Conservation (phyloP, 2,888 invertebrate genomes). For the Biston stratarius region DNA sequence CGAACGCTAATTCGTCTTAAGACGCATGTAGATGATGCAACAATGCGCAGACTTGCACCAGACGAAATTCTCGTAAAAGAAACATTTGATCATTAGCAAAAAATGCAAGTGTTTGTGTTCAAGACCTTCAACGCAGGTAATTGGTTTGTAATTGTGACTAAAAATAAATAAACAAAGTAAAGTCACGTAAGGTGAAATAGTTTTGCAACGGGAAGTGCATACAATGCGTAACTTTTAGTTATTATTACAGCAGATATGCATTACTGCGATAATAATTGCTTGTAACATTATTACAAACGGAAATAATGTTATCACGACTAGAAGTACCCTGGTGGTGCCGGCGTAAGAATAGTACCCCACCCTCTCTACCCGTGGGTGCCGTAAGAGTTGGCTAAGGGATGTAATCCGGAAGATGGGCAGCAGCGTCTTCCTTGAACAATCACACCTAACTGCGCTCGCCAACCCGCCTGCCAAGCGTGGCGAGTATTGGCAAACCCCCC, state of each 20-base stretch:
- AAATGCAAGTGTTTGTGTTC: constrained; percentile 43
- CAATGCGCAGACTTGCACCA: constrained; percentile 71
- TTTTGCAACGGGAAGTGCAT: constrained; percentile 22
- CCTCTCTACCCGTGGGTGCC: too few species aligned
- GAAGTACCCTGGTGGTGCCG: too few species aligned
- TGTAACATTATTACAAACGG: neutral
- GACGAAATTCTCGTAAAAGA: constrained; percentile 67
- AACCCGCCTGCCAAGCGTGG: too few species aligned
- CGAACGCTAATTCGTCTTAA: constrained; percentile 44
- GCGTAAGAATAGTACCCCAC: too few species aligned
- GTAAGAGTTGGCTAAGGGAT: too few species aligned
- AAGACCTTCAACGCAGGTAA: constrained; percentile 34
- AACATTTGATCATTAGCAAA: constrained; percentile 59
- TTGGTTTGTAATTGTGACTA: constrained; percentile 21
- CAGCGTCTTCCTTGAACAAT: too few species aligned
- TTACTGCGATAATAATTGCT: neutral
- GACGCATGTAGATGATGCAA: constrained; percentile 76
- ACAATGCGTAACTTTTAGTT: constrained; percentile 5
- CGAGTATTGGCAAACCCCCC: too few species aligned
- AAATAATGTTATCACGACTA: neutral
- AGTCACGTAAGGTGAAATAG: neutral
- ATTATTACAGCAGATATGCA: neutral
- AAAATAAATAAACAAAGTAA: constrained; percentile 10
- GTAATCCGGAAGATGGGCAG: too few species aligned
- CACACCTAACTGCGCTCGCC: too few species aligned